Percentiles rank a stretch among this genome's conserved stretches.
Conservation (phyloP, 2,888 invertebrate genomes). For the Meta bourneti region DNA sequence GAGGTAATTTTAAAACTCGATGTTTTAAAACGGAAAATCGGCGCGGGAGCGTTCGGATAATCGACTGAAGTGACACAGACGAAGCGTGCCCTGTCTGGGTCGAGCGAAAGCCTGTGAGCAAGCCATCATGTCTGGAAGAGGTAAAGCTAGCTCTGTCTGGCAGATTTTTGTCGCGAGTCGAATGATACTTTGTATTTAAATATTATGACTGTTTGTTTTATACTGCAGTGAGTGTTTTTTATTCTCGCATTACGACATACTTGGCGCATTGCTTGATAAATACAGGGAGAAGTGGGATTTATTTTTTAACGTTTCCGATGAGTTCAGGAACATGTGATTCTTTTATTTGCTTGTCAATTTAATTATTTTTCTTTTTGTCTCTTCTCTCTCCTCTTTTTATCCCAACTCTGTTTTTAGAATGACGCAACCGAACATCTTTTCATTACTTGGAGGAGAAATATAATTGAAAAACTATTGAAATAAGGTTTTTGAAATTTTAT, state of each 20-base stretch:
- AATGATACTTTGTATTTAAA: conserved; percentile 71
- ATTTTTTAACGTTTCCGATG: conserved; percentile 32
- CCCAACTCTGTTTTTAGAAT: background rate
- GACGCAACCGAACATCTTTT: background rate
- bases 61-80: conserved; percentile 71
- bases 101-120: conserved; percentile 58
- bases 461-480: too few relatives aligned
- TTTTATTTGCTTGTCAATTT: conserved; percentile 28
- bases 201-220: conserved; percentile 61
- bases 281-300: conserved; percentile 21
- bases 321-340: conserved; percentile 72
- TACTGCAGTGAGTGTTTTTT: conserved; percentile 38
- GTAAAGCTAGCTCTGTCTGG: conserved; percentile 74
- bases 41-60: conserved; percentile 54
- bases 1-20: conserved; percentile 30
- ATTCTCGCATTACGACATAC: conserved; percentile 42
- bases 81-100: conserved; percentile 72
- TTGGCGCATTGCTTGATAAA: conserved; percentile 48
- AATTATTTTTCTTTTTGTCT: background rate
- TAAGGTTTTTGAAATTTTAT: background rate
- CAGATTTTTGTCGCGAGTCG: conserved; percentile 66
- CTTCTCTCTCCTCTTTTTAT: background rate
- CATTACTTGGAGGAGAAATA: background rate
- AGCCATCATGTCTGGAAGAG: conserved; percentile 76
- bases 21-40: conserved; percentile 47